A percentile compares a stretch with the other conserved stretches of the same genome.
These are phyloP conservation scores for Nasonia longicornis DNA, from an alignment of 1,140 invertebrate species.

Conservation along the genomic window DNA sequence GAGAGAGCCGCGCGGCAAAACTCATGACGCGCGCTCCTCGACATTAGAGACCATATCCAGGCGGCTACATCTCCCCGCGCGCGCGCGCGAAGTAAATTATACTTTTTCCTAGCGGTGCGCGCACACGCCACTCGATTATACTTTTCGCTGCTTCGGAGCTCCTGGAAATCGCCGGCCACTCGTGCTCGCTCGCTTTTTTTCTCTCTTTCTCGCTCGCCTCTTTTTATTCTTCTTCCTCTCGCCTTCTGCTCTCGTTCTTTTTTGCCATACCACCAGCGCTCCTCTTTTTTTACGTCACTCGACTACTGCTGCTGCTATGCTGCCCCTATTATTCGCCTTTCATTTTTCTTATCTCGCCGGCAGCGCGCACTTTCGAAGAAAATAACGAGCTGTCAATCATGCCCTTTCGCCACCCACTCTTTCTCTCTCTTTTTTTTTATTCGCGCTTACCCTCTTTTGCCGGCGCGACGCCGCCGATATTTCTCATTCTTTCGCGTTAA, in stretches of 20 bases:
- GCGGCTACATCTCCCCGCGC: neutral
- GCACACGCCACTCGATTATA: slow-evolving; percentile 22
- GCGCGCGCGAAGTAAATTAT: slow-evolving; percentile 23
- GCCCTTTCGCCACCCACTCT: neutral
- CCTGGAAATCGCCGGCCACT: neutral
- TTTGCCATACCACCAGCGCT: neutral
- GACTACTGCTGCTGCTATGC: neutral
- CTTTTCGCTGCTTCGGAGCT: slow-evolving; percentile 10
- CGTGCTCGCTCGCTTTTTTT: neutral
- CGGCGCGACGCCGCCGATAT: neutral
- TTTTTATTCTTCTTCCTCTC: neutral
- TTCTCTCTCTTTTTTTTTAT: neutral
- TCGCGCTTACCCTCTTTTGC: neutral
- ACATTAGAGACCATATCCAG: slow-evolving; percentile 11
- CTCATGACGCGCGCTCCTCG: neutral
- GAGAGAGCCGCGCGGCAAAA: neutral
- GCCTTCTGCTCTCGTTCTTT: neutral
- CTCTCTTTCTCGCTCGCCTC: neutral
- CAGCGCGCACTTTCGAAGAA: slow-evolving; percentile 23
- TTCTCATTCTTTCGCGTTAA: slow-evolving; percentile 15
- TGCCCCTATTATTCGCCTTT: slow-evolving; percentile 35
- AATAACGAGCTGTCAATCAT: slow-evolving; percentile 41
- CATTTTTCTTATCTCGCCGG: slow-evolving; percentile 33
- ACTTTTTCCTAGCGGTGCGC: slow-evolving; percentile 17
- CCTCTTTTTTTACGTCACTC: neutral